Conservation (phyloP, 2,113 vertebrate species). For the Lutjanus erythropterus region DNA sequence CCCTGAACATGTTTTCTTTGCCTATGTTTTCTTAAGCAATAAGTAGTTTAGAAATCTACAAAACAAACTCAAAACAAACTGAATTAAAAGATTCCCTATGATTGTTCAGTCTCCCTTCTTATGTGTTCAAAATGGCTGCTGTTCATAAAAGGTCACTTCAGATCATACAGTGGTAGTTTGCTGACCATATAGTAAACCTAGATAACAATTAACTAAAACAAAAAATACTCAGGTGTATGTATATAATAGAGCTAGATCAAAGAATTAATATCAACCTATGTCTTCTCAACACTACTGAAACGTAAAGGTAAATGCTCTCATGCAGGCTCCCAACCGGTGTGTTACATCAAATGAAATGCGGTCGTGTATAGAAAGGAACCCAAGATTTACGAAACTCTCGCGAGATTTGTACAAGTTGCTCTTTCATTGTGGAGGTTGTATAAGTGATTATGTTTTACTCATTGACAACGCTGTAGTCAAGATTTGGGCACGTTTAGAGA, state of each 20-base stretch:
- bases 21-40: background rate
- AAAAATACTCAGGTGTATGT: background rate
- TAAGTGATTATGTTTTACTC: no score
- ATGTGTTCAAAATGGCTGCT: slow-evolving; percentile 26
- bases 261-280: no score
- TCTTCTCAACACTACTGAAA: background rate
- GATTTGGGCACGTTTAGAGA: no score
- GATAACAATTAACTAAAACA: background rate
- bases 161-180: background rate
- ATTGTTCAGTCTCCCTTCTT: background rate
- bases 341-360: background rate
- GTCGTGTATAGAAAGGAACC: no score
- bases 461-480: no score
- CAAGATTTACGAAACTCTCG: no score
- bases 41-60: background rate
- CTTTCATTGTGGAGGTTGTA: no score
- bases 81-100: no score
- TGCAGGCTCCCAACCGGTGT: background rate
- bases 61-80: background rate
- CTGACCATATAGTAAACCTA: background rate
- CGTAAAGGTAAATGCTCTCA: background rate
- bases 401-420: no score
- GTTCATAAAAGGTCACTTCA: background rate
- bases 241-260: background rate
- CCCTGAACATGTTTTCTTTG: no score